Evolutionary conservation across 2,888 invertebrate genomes (phyloP), one percentile per base, ranked within the genome.

Genomic region (Ischnus inquisitorius): DNA sequence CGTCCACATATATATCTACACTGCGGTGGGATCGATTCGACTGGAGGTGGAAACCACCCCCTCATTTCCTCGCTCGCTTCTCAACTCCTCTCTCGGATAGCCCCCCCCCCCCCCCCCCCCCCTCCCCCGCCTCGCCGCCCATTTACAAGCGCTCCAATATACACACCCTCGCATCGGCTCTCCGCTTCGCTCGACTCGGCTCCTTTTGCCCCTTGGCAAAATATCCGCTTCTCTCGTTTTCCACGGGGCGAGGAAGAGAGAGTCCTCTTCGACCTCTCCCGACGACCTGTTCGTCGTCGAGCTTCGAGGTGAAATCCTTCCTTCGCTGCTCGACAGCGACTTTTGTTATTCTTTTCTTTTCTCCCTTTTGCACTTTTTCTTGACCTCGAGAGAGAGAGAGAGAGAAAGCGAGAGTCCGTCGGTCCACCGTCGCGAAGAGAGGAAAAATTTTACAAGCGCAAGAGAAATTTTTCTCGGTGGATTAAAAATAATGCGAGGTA

Each of bases 21-120:
- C 90, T 91, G 91, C 91, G 91, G 91, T 91, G 88, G 90, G 91
- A 92, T 92, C 92, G 92, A 93, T 92, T 92, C 91, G 90, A 88
- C 87, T 87, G 89, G 90, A 90, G 92, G 91, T 91, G 88, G 89
- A 89, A 88, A 77, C 75, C 79, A 64, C 46, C 81, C 84, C 60
- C n/a, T 34, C 62, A 64, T 22, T 67, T 51, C 57, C 51, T 57
- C 87, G 84, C 79, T 19, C 25, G 60, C 34, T 67, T 62, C 51
- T 72, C 34, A 6, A 41, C 85, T 62, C 12, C 46, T n/a, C 72
- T 46, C 72, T 67, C 51, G 60, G 68, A 8, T 75, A 25, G 3
- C 64, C 14, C 28, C 79, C 83, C 87, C 79, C 84, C 87, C 64
- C 48, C 22, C 62, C 51, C 62, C 62, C 39, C 51, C 65, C 57